Evolutionary conservation across 1,140 invertebrate genomes (phyloP), one percentile per base, ranked within the genome.

Genomic region (Drosophila orosa): DNA sequence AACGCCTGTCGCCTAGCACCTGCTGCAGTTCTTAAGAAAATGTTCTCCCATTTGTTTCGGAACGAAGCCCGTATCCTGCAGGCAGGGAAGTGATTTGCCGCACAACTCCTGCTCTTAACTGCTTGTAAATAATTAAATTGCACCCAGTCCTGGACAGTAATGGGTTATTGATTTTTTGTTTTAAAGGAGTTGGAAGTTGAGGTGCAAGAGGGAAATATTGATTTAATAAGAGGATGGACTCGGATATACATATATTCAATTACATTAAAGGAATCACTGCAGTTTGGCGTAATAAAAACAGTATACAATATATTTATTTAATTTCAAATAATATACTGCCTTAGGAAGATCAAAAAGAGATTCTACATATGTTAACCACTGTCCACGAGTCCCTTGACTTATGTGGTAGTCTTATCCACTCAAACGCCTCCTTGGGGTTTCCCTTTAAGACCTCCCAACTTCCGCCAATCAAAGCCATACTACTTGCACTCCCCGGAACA

Each of bases 41-140:
- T 58, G 33, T 74, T 35, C 57, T 47, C 55, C 58, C 67, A 62
- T 85, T 80, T 80, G 73, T 78, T 78, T 35, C 35, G 19, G n/a
- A 39, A 19, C 45, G 62, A 37, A 39, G 35, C 22, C 60, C 60
- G 48, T 68, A 68, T 52, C 50, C 56, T 59, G 57, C 73, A 75
- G 73, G 73, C 54, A 76, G 73, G 39, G 33, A 42, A 73, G 40
- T 54, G 75, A 82, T 74, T 82, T 52, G 55, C 40, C 29, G 15
- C 39, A 40, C 24, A 35, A 40, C 40, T 33, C 47, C 50, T 45
- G 33, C 35, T 40, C 50, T 29, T 17, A 65, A 72, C 56, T 76
- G 39, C 48, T 81, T 78, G 77, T 85, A 81, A 85, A 85, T 85
- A 86, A 85, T 85, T 86, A 78, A 86, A 81, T 66, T 69, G 52